phyloP scores from a whole-genome alignment of 2,113 vertebrate species.

The Cebidichthys violaceus region DNA sequence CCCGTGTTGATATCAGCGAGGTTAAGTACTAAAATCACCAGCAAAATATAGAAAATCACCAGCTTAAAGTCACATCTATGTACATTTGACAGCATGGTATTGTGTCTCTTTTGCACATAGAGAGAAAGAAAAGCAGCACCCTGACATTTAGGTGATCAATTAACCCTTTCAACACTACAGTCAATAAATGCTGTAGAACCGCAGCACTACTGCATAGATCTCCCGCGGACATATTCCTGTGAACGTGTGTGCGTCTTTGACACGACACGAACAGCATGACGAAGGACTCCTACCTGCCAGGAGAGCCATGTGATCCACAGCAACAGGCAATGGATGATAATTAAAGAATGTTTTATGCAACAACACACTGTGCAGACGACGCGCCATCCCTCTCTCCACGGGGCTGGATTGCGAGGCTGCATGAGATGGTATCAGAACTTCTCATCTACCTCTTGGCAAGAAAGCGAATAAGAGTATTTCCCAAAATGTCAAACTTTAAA shows the following conservation, averaged over 20 bases:
- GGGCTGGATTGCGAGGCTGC: not conserved
- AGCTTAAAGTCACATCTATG: too few species aligned
- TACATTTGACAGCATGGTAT: not conserved
- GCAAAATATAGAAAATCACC: not conserved
- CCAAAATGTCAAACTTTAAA: not conserved
- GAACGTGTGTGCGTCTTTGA: not conserved
- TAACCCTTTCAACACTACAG: not conserved
- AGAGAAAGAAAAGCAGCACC: not conserved
- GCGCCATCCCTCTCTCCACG: not conserved
- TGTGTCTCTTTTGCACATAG: not conserved
- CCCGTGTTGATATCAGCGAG: too few species aligned
- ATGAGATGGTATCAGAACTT: not conserved
- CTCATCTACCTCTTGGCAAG: not conserved
- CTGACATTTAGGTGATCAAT: not conserved
- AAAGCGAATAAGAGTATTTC: not conserved
- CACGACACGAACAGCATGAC: not conserved
- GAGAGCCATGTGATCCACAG: not conserved
- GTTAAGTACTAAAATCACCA: not conserved
- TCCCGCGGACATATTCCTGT: too few species aligned
- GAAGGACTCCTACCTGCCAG: not conserved
- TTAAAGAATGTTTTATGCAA: slow-evolving; percentile 10
- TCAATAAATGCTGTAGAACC: not conserved
- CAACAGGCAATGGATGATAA: not conserved
- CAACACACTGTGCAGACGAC: not conserved
- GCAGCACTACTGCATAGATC: too few species aligned